Evolutionary conservation across 2,797 vertebrate genomes (phyloP).

Genomic region (Sebastiscus tertius): DNA sequence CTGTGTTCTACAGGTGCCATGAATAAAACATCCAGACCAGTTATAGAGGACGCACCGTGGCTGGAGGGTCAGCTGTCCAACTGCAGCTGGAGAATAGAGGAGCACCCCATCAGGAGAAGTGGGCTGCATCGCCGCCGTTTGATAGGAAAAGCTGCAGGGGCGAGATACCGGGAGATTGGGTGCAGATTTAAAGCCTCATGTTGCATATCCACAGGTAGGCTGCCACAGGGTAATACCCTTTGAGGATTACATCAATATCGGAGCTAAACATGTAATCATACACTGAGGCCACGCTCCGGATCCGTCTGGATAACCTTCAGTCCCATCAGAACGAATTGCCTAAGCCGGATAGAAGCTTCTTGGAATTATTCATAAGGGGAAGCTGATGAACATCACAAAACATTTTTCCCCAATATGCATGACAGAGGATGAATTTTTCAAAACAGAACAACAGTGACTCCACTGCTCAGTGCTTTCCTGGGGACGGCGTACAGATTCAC

Average conservation of each 20-base stretch:
- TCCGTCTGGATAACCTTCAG: slow-evolving; percentile 66
- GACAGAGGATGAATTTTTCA: slow-evolving; percentile 27
- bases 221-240: slow-evolving; percentile 61
- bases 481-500: neutral
- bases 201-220: slow-evolving; percentile 70
- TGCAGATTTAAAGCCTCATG: slow-evolving; percentile 64
- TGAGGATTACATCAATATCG: slow-evolving; percentile 75
- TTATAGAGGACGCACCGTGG: slow-evolving; percentile 66
- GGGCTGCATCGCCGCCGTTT: slow-evolving; percentile 57
- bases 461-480: neutral
- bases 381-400: slow-evolving; percentile 47
- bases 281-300: slow-evolving; percentile 48
- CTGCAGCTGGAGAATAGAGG: slow-evolving; percentile 48
- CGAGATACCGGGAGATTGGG: slow-evolving; percentile 59
- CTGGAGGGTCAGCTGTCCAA: slow-evolving; percentile 70
- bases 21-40: slow-evolving; percentile 74
- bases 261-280: slow-evolving; percentile 77
- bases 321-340: slow-evolving; percentile 53
- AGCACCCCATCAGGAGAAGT: slow-evolving; percentile 64
- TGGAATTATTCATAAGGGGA: slow-evolving; percentile 48
- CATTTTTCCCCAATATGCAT: slow-evolving; percentile 47
- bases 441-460: slow-evolving; percentile 44
- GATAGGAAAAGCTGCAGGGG: slow-evolving; percentile 76
- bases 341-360: slow-evolving; percentile 14
- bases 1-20: slow-evolving; percentile 61